Percentiles rank a stretch among this genome's conserved stretches.
Evolutionary conservation across 2,888 invertebrate genomes (phyloP).

Genomic region (Athripsodes cinereus): DNA sequence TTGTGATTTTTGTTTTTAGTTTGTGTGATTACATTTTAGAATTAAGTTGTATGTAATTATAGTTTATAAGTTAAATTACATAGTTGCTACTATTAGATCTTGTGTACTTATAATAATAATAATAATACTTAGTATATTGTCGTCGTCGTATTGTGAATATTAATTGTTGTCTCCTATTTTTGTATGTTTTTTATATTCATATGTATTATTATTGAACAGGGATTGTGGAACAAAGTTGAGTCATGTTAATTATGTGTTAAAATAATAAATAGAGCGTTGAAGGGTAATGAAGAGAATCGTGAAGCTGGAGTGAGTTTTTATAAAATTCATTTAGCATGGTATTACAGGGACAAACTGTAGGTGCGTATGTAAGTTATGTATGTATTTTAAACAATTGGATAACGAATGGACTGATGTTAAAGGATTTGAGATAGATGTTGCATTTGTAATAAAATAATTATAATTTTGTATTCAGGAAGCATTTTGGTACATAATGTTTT

Average conservation of each 20-base stretch:
- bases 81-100: background rate
- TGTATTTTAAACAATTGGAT: background rate
- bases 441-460: background rate
- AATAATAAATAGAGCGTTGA: background rate
- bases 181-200: conserved; percentile 6
- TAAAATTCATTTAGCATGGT: background rate
- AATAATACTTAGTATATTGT: too few relatives aligned
- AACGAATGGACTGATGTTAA: conserved; percentile 1
- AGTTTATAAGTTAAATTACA: background rate
- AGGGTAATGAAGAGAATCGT: background rate
- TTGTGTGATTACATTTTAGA: too few relatives aligned
- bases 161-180: conserved; percentile 6
- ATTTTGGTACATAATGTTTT: too few relatives aligned
- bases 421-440: conserved; percentile 7
- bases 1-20: too few relatives aligned
- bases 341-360: background rate
- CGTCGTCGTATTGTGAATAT: conserved; percentile 3
- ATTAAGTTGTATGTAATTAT: background rate
- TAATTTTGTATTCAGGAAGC: too few relatives aligned
- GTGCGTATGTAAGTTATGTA: background rate
- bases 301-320: background rate
- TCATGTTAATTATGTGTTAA: background rate
- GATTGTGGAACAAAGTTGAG: background rate
- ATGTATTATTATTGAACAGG: background rate
- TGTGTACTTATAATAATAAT: background rate